Conservation (phyloP, 2,888 invertebrate genomes). For the Hyppa rectilinea region DNA sequence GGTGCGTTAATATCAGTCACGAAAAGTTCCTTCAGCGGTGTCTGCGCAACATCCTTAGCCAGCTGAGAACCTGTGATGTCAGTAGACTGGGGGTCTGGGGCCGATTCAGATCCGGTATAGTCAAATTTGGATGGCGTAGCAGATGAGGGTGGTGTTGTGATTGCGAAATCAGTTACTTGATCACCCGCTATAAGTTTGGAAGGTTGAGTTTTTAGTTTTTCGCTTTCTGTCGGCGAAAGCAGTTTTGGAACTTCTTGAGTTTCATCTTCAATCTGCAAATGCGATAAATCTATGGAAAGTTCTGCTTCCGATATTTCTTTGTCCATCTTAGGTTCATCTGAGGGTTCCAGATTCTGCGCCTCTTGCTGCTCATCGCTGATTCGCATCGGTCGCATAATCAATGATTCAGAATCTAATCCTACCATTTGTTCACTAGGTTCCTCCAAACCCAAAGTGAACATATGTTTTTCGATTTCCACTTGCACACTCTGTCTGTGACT, state of each 20-base stretch:
- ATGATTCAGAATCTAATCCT: constrained; percentile 17
- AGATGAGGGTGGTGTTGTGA: neutral
- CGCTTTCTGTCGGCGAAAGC: neutral
- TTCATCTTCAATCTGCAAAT: constrained; percentile 21
- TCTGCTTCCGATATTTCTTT: constrained; percentile 13
- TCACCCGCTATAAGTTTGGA: neutral
- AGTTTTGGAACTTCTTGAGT: constrained; percentile 5
- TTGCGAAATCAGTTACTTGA: neutral
- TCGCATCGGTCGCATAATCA: constrained; percentile 29
- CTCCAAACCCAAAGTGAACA: constrained; percentile 58
- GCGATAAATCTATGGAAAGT: constrained; percentile 15
- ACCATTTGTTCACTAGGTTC: constrained; percentile 23
- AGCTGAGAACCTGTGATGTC: neutral
- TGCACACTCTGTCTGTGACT: constrained; percentile 7
- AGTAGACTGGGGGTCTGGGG: neutral
- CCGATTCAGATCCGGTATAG: constrained; percentile 4
- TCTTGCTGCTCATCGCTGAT: constrained; percentile 50
- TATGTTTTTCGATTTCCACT: constrained; percentile 55
- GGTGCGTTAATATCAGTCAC: neutral
- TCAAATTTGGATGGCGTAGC: neutral
- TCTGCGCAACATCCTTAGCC: neutral
- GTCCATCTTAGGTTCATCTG: neutral
- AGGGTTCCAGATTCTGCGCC: neutral
- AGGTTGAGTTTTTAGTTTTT: neutral
- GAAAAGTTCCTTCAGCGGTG: neutral